Evolutionary conservation across 1,140 invertebrate genomes (phyloP).

Genomic region (Palaemon carinicauda): DNA sequence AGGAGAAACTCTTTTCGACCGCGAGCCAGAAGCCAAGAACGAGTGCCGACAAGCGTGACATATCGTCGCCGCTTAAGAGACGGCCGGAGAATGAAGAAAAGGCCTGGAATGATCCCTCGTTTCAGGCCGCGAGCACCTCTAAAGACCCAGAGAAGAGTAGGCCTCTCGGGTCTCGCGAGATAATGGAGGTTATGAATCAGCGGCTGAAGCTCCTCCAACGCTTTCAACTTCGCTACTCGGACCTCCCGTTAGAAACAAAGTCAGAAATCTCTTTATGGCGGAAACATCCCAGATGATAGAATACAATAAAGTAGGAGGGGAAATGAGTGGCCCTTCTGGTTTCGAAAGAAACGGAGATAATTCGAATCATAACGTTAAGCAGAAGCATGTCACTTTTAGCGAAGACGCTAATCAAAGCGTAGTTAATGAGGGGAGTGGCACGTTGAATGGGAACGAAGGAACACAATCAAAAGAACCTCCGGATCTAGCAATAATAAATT

Average conservation of each 20-base stretch:
- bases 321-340: background rate
- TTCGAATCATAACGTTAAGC: no score
- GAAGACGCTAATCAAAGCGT: no score
- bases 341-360: no score
- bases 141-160: background rate
- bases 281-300: background rate
- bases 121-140: background rate
- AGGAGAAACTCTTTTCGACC: background rate
- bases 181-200: conserved; percentile 48
- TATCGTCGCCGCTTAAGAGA: background rate
- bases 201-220: background rate
- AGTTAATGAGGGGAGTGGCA: no score
- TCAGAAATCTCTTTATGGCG: background rate
- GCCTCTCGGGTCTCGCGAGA: background rate
- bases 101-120: conserved; percentile 19
- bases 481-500: no score
- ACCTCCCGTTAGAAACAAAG: background rate
- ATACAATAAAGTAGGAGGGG: background rate
- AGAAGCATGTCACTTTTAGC: no score
- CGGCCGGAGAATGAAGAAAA: background rate
- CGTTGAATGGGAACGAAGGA: no score
- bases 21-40: background rate
- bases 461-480: no score
- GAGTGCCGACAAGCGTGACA: conserved; percentile 5
- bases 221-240: background rate